A percentile compares a stretch with the other conserved stretches of the same genome.
These are phyloP conservation scores for Chlorops oryzae DNA, from an alignment of 1,140 invertebrate species.

Conservation along the genomic window DNA sequence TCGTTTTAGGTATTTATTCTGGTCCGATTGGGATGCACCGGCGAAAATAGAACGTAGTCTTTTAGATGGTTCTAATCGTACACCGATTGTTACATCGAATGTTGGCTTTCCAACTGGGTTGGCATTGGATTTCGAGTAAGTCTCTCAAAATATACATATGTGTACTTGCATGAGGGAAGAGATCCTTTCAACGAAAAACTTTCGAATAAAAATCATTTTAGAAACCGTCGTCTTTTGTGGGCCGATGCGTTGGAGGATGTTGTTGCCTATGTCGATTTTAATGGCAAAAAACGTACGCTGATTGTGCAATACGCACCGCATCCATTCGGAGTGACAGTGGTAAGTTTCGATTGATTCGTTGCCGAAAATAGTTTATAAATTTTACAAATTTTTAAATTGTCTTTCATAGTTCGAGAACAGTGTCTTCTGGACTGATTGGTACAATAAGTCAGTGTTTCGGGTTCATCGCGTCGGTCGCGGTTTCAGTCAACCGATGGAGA, in stretches of 20 bases:
- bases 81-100: conserved; percentile 66
- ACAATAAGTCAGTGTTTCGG: conserved; percentile 70
- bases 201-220: conserved; percentile 7
- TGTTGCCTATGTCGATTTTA: conserved; percentile 81
- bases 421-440: conserved; percentile 89
- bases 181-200: conserved; percentile 27
- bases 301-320: conserved; percentile 63
- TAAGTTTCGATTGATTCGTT: conserved; percentile 12
- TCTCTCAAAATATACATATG: too few species aligned
- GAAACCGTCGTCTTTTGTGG: conserved; percentile 57
- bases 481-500: conserved; percentile 56
- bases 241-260: conserved; percentile 83
- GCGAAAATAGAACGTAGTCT: conserved; percentile 78
- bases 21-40: conserved; percentile 82
- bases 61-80: conserved; percentile 75
- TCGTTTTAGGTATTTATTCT: conserved; percentile 67
- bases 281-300: conserved; percentile 71
- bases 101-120: conserved; percentile 88
- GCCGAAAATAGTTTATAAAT: conserved; percentile 1
- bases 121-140: conserved; percentile 74
- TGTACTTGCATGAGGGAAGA: neutral
- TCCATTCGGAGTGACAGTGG: conserved; percentile 67
- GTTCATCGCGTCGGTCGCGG: conserved; percentile 64
- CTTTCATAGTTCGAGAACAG: conserved; percentile 55
- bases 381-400: conserved; percentile 34